Conservation (phyloP, 2,113 vertebrate species). For the Dipodomys ordii region DNA sequence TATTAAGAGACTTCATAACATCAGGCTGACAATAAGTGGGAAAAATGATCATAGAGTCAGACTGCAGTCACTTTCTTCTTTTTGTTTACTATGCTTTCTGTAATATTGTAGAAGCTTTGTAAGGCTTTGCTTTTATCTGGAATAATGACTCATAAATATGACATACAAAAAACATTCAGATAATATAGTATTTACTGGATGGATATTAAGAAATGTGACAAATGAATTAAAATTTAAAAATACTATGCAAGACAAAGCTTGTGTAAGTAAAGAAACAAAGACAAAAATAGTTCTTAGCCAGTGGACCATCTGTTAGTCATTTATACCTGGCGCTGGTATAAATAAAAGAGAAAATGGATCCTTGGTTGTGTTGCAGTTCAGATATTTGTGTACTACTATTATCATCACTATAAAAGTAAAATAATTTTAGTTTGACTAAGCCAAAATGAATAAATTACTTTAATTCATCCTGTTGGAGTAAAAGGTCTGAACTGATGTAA, state of each 20-base stretch:
- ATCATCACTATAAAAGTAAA: conserved; percentile 26
- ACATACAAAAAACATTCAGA: conserved; percentile 37
- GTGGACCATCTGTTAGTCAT: conserved; percentile 3
- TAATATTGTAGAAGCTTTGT: not conserved
- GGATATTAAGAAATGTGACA: conserved; percentile 47
- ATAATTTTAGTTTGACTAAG: not conserved
- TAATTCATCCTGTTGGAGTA: not conserved
- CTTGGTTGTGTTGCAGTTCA: conserved; percentile 4
- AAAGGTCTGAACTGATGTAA: not conserved
- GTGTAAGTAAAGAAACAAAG: conserved; percentile 20
- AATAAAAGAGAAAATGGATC: conserved; percentile 33
- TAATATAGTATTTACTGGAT: conserved; percentile 8
- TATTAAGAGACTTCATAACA: not conserved
- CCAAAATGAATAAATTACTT: conserved; percentile 45
- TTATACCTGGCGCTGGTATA: conserved; percentile 25
- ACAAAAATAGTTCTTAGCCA: conserved; percentile 40
- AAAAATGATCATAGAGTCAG: not conserved
- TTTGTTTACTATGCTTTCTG: not conserved
- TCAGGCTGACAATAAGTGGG: not conserved
- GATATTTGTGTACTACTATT: conserved; percentile 24
- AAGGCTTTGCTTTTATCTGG: conserved; percentile 55
- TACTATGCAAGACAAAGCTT: not conserved
- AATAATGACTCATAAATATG: conserved; percentile 57
- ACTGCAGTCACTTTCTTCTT: not conserved
- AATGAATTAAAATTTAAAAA: conserved; percentile 33